Evolutionary conservation across 2,113 vertebrate genomes (phyloP), one percentile per base, ranked within the genome.

Genomic region (Speoplatyrhinus poulsoni): DNA sequence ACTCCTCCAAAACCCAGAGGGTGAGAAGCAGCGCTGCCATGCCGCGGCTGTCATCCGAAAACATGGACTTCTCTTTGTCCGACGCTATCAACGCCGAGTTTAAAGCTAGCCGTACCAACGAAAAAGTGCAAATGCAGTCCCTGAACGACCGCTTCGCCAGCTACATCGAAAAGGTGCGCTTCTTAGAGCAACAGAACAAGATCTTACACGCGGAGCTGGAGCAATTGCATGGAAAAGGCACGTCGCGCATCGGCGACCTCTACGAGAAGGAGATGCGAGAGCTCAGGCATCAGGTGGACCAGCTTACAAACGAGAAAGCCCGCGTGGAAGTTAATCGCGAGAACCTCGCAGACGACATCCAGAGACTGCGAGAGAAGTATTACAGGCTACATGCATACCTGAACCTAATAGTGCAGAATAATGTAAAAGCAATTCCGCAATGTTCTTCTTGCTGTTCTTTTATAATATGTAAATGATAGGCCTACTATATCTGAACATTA

Each of bases 161-260:
- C 91, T 99, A 96, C 93, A 98, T 98, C 80, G 97, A 99, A 69
- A 99, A 98, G 88, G 96, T 99, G 73, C 95, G 96, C 10, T 95
- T 96, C 82, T 56, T 98, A 77, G 97, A 98, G 91, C 96, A 98
- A 92, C 96, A 97, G 90, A 99, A 99, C 88, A 97, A 97, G 93
- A 95, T 96, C 63, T 91, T 98, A 82, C 77, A 92, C 87, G 95
- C 95, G 10, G 96, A 99, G 93, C 87, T 98, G 62, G 96, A 98
- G 82, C 96, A 96, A 87, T 91, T 96, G 52, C 94, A 95, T 73
- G 96, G 96, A 52, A 96, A 97, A 73, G 95, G 96, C 55, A 94
- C 94, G 56, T 94, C 96, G 67, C 94, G 96, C 71, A 88, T 97
- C 55, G 94, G 93, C 3, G 95, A 98, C 75, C 92, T 99, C 16